Evolutionary conservation across 1,140 invertebrate species (phyloP).

Genomic region (Drosophila punjabiensis): DNA sequence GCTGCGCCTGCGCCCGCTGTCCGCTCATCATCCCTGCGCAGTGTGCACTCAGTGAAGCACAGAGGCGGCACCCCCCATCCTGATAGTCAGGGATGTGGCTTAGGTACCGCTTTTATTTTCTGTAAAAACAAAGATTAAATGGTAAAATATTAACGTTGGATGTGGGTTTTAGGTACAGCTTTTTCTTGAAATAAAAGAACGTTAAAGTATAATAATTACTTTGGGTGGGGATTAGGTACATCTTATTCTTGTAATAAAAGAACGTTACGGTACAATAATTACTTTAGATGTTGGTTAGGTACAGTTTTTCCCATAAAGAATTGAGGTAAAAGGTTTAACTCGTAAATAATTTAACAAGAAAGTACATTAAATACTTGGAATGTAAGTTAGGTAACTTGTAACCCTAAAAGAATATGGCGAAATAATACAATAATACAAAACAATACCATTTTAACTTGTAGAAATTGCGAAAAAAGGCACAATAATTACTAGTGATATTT

Average conservation of each 20-base stretch:
- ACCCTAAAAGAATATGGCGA: too few species aligned
- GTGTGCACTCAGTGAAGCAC: slow-evolving; percentile 10
- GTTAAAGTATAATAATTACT: too few species aligned
- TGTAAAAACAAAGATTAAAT: too few species aligned
- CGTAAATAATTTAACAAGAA: too few species aligned
- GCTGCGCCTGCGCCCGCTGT: slow-evolving; percentile 34
- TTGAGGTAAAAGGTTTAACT: background rate
- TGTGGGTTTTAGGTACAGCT: too few species aligned
- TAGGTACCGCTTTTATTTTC: background rate
- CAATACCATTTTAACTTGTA: background rate
- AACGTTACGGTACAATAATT: background rate
- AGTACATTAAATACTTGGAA: too few species aligned
- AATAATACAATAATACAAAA: too few species aligned
- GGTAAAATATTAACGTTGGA: too few species aligned
- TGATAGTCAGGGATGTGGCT: background rate
- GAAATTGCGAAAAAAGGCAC: background rate
- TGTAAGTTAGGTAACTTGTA: too few species aligned
- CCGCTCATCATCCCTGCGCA: slow-evolving; percentile 43
- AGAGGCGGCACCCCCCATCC: background rate
- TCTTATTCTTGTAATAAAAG: too few species aligned
- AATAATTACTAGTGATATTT: background rate
- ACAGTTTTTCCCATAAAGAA: background rate
- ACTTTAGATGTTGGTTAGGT: background rate
- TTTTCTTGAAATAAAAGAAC: too few species aligned
- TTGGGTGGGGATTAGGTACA: too few species aligned